Percentiles rank a stretch among this genome's conserved stretches.
phyloP scores from a whole-genome alignment of 2,888 invertebrate species.

The Agrilus mali region DNA sequence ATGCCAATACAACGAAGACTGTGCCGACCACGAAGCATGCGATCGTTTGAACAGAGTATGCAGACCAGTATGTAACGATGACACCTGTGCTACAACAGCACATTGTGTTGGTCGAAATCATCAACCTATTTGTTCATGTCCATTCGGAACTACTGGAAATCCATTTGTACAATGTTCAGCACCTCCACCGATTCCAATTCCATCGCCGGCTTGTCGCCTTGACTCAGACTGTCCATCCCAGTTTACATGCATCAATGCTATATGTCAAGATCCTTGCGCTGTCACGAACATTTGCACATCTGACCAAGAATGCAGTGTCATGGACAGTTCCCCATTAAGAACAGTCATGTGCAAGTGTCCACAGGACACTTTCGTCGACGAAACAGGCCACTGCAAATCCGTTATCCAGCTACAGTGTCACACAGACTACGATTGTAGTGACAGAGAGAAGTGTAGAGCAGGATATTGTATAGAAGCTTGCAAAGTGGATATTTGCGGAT shows the following conservation, averaged over 20 bases:
- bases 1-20: slow-evolving; percentile 83
- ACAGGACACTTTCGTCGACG: slow-evolving; percentile 62
- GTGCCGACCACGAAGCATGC: slow-evolving; percentile 72
- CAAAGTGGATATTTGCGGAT: slow-evolving; percentile 62
- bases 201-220: slow-evolving; percentile 50
- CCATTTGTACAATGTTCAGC: slow-evolving; percentile 54
- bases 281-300: slow-evolving; percentile 58
- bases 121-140: slow-evolving; percentile 66
- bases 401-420: slow-evolving; percentile 46
- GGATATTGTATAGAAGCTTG: slow-evolving; percentile 73
- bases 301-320: slow-evolving; percentile 67
- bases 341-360: slow-evolving; percentile 83
- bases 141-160: slow-evolving; percentile 63
- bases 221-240: slow-evolving; percentile 68
- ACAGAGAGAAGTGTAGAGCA: slow-evolving; percentile 55
- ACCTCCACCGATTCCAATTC: slow-evolving; percentile 14
- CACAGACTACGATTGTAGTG: slow-evolving; percentile 61
- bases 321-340: slow-evolving; percentile 66
- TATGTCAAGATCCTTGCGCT: slow-evolving; percentile 67
- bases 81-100: slow-evolving; percentile 67
- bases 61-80: slow-evolving; percentile 69
- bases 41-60: slow-evolving; percentile 74
- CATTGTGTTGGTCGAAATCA: slow-evolving; percentile 63
- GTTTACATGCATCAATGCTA: slow-evolving; percentile 63
- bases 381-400: slow-evolving; percentile 55